Conservation (phyloP, 2,113 vertebrate species). For the Notothenia rossii region DNA sequence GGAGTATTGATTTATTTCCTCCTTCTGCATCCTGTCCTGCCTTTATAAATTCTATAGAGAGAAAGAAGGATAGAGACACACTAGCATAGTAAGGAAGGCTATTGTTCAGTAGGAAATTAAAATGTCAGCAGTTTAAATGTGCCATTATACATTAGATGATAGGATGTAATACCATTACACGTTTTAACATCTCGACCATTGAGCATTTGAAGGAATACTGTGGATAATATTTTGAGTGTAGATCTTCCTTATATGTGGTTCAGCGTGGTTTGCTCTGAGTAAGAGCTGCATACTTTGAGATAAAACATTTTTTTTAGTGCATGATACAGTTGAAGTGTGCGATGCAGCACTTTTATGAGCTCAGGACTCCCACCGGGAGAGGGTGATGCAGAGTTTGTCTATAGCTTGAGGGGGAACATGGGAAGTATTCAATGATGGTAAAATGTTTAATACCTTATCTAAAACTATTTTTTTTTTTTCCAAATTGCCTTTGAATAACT, state of each 20-base stretch:
- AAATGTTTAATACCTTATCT: slow-evolving; percentile 55
- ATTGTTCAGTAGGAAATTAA: slow-evolving; percentile 1
- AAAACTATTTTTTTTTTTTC: slow-evolving; percentile 50
- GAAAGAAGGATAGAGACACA: neutral
- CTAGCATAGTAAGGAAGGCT: neutral
- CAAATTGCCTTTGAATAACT: slow-evolving; percentile 62
- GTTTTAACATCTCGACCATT: slow-evolving; percentile 9
- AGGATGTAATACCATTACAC: slow-evolving; percentile 24
- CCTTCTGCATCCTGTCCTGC: neutral
- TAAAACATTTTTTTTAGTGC: slow-evolving; percentile 63
- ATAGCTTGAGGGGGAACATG: slow-evolving; percentile 55
- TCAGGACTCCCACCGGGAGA: slow-evolving; percentile 46
- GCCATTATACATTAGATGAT: neutral
- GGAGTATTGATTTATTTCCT: slow-evolving; percentile 23
- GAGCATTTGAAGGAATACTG: slow-evolving; percentile 9
- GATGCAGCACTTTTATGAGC: slow-evolving; percentile 46
- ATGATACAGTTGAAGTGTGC: slow-evolving; percentile 43
- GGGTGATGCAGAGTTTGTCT: slow-evolving; percentile 51
- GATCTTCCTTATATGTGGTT: slow-evolving; percentile 21
- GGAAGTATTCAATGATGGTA: slow-evolving; percentile 47
- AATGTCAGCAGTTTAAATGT: slow-evolving; percentile 20
- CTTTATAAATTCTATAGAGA: neutral
- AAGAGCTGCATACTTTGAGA: slow-evolving; percentile 51
- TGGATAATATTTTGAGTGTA: slow-evolving; percentile 42
- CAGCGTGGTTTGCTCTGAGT: slow-evolving; percentile 20